Base-by-base conservation (phyloP, 2,113 vertebrate species). In the Halichoerus grypus region DNA sequence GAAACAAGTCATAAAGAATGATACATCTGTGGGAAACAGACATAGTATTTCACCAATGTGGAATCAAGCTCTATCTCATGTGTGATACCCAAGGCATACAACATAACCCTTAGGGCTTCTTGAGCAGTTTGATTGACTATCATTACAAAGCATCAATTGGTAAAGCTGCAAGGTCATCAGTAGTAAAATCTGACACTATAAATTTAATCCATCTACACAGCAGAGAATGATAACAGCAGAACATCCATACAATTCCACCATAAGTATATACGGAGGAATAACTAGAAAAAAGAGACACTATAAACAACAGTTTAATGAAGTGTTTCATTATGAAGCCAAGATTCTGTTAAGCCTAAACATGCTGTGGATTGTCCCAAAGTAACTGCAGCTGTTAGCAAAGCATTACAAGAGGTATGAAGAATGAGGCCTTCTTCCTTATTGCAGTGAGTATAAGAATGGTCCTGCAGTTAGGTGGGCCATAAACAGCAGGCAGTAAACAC, bases 21-120 rank as follows among this genome's bases (percentile, higher is more conserved):
- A 42, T 26, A n/a, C 24, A 55, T 67, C 13, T 84, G 21, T n/a
- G 19, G 19, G 31, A 82, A 87, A 77, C 0, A 69, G 14, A 91
- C 82, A 22, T 79, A 55, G 49, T 51, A 57, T 83, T 94, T 93
- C 5, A 49, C 26, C 46, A 79, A 18, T 83, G 55, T 26, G 16
- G 46, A 95, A 83, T 90, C 22, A 94, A 93, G 26, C 13, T 69
- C 72, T 42, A 19, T 15, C 63, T 92, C 85, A 86, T 76, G 63
- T 76, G 74, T 80, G 36, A 84, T 57, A 86, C 3, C 3, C 22
- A 24, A n/a, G 7, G 14, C 13, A 67, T 4, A 46, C 95, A 71
- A 77, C 42, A n/a, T 59, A 83, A 94, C 69, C 82, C 67, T 72
- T 22, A 8, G 3, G 28, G 4, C 9, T 92, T 82, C 19, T 59